These are phyloP conservation scores for Acrobasis repandana DNA, from an alignment of 2,888 invertebrate genomes.

Conservation along the genomic window DNA sequence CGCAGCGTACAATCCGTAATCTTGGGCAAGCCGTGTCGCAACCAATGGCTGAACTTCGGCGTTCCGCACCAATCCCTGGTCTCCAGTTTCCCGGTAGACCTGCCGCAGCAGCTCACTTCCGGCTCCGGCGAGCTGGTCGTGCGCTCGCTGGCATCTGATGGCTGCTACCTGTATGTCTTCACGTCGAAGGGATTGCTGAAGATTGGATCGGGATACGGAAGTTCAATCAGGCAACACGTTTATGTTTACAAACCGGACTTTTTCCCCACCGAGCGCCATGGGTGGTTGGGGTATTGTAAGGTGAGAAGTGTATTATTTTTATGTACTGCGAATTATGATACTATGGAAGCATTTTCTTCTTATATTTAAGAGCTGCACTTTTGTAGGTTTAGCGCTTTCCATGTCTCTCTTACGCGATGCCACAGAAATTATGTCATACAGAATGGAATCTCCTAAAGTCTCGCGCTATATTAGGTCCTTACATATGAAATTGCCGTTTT, in stretches of 20 bases:
- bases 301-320: slow-evolving; percentile 62
- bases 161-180: slow-evolving; percentile 93
- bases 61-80: slow-evolving; percentile 90
- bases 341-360: too few relatives aligned
- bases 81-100: slow-evolving; percentile 84
- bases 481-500: too few relatives aligned
- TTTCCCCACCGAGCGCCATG: slow-evolving; percentile 90
- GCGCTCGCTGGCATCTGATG: slow-evolving; percentile 92
- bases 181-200: slow-evolving; percentile 93
- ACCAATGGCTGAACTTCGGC: slow-evolving; percentile 95
- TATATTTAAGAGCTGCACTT: too few relatives aligned
- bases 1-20: slow-evolving; percentile 94
- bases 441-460: too few relatives aligned
- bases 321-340: background rate
- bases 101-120: slow-evolving; percentile 55
- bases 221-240: slow-evolving; percentile 95
- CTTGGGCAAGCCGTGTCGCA: slow-evolving; percentile 91
- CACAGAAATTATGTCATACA: too few relatives aligned
- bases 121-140: slow-evolving; percentile 67
- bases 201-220: slow-evolving; percentile 97
- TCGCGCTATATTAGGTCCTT: too few relatives aligned
- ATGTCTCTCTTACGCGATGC: too few relatives aligned
- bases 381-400: too few relatives aligned
- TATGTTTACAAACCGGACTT: slow-evolving; percentile 91
- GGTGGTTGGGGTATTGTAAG: slow-evolving; percentile 94